Evolutionary conservation across 2,797 vertebrate species (phyloP), one percentile per base, ranked within the genome.

Genomic region (Microhierax caerulescens): DNA sequence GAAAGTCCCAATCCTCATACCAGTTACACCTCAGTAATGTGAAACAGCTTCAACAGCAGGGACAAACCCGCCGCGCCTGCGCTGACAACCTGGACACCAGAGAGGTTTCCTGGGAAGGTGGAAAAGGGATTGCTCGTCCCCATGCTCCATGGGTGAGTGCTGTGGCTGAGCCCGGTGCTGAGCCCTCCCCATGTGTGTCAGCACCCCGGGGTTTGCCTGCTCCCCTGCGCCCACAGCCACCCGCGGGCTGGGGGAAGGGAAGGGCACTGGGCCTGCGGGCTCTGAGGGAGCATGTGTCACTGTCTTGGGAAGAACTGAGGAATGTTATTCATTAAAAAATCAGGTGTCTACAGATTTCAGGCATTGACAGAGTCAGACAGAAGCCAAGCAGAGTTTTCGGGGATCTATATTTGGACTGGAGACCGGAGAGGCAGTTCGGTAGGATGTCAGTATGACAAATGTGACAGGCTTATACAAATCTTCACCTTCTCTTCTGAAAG

Each of bases 341-440:
- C 51, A 59, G 10, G 6, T 76, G 32, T 54, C 56, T 92, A 51
- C 56, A 53, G 70, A 48, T 77, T 82, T 91, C 88, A 92, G 67
- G 10, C 21, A 1, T 32, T 85, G 77, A 79, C 18, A 67, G 69
- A 90, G 34, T 47, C 63, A 94, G 90, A 37, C 47, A 85, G 41
- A 32, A 91, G 75, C 64, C 4, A 8, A 93, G 72, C 37, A 89
- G 60, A 61, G 39, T 60, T 93, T 91, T 91, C 2, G 1, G 32
- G 64, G 79, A 77, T 91, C 75, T 95, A 77, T 95, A 93, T 93
- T 93, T 93, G 90, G 82, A 88, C 72, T 57, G 39, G 36, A 83
- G 92, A 85, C 72, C 56, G 2, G 88, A 83, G 50, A 88, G 19
- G 39, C 56, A 22, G 68, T 91, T 90, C 2, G 11, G 60, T 74